phyloP scores from a whole-genome alignment of 2,797 vertebrate species.

The Alosa sapidissima region DNA sequence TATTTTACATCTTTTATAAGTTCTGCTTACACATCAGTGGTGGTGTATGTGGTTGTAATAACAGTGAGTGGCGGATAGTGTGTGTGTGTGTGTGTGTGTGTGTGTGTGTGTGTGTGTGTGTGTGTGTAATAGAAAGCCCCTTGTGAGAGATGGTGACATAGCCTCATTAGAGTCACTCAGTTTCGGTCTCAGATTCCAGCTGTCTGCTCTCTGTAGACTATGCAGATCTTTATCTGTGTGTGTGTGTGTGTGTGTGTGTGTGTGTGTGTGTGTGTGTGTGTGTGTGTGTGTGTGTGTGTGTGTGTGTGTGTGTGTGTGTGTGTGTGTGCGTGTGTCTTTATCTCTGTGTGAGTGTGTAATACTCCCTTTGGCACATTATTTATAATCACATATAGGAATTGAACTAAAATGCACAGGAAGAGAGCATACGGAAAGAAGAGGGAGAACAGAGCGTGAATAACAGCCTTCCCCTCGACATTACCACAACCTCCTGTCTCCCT shows the following conservation, averaged over 20 bases:
- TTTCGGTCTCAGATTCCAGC: background rate
- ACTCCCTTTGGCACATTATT: background rate
- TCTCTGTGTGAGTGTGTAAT: background rate
- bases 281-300: slow-evolving; percentile 30
- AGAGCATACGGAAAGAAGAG: background rate
- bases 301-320: slow-evolving; percentile 30
- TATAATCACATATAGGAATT: slow-evolving; percentile 31
- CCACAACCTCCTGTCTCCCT: background rate
- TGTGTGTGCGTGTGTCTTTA: slow-evolving; percentile 22
- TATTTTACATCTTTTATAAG: too few species aligned
- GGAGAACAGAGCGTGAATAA: slow-evolving; percentile 24
- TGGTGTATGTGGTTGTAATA: background rate
- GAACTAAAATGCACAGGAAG: background rate
- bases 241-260: slow-evolving; percentile 25
- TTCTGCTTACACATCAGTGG: too few species aligned
- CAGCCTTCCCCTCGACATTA: background rate
- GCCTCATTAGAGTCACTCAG: background rate
- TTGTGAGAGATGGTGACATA: background rate
- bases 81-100: background rate
- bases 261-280: slow-evolving; percentile 14
- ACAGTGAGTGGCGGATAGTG: background rate
- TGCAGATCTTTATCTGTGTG: background rate
- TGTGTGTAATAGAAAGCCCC: background rate
- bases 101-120: slow-evolving; percentile 1
- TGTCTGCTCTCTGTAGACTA: too few species aligned